These are phyloP conservation scores for Archips crataeganus DNA, from an alignment of 2,888 invertebrate genomes.

Conservation along the genomic window DNA sequence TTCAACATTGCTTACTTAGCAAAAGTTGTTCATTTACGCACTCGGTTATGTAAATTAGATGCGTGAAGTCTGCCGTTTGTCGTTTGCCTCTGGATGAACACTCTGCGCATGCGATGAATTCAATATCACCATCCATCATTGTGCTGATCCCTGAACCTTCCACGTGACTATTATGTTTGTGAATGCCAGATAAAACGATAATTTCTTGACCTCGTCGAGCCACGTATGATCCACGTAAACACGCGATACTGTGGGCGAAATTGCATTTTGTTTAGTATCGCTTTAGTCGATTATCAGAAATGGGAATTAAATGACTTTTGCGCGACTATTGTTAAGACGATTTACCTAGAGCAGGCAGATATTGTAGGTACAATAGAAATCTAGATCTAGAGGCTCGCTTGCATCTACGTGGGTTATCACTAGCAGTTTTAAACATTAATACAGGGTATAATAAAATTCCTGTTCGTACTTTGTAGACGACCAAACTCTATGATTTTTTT, in stretches of 20 bases:
- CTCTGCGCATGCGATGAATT: not conserved
- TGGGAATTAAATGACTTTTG: not conserved
- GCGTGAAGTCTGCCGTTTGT: not conserved
- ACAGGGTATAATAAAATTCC: not conserved
- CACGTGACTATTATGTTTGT: constrained; percentile 23
- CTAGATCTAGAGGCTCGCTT: not conserved
- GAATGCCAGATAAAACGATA: constrained; percentile 31
- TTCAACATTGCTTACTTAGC: not conserved
- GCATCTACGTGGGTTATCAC: not conserved
- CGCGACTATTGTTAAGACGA: not conserved
- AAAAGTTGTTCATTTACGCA: not conserved
- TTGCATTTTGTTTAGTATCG: not conserved
- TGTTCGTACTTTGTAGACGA: not conserved
- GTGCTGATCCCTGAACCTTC: constrained; percentile 28
- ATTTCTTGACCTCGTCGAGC: constrained; percentile 21
- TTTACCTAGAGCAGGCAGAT: not conserved
- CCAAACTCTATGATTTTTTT: not conserved
- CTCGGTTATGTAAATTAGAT: not conserved
- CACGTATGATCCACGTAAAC: constrained; percentile 6
- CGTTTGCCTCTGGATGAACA: not conserved
- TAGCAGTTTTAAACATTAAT: not conserved
- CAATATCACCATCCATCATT: constrained; percentile 12
- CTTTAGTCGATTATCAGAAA: not conserved
- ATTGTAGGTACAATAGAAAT: not conserved
- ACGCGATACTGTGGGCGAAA: not conserved